These are phyloP conservation scores for Ophraella communa DNA, from an alignment of 2,888 invertebrate species.

Conservation along the genomic window DNA sequence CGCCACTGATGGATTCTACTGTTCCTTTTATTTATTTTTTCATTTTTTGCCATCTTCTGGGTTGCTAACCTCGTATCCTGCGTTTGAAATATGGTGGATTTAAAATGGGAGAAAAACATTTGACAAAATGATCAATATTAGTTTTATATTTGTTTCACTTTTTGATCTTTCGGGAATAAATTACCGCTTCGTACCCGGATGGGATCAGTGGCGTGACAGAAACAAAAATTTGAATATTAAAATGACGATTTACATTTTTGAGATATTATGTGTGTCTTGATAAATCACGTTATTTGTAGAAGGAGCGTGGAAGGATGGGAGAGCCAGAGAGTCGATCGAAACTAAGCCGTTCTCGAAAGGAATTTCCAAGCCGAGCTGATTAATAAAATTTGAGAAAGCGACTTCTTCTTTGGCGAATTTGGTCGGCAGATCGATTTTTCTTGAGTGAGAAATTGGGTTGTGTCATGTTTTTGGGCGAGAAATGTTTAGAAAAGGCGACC, in stretches of 20 bases:
- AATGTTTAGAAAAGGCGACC: conserved; percentile 42
- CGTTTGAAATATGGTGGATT: conserved; percentile 25
- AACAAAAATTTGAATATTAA: too few relatives aligned
- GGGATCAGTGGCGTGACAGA: background rate
- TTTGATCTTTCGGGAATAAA: background rate
- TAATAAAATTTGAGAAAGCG: conserved; percentile 24
- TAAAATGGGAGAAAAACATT: conserved; percentile 16
- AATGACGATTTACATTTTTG: background rate
- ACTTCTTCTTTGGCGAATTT: conserved; percentile 17
- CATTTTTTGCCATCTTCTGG: background rate
- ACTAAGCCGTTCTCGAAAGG: conserved; percentile 7
- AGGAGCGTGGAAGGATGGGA: background rate
- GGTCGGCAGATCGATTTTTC: conserved; percentile 38
- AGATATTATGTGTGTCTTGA: too few relatives aligned
- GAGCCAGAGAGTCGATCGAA: conserved; percentile 9
- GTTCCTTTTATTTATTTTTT: background rate
- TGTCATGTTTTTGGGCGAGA: conserved; percentile 45
- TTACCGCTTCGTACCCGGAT: too few relatives aligned
- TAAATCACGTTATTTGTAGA: background rate
- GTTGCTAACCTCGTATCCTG: conserved; percentile 1
- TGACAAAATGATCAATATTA: conserved; percentile 27
- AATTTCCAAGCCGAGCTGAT: conserved; percentile 12
- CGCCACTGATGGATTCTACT: background rate
- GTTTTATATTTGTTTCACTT: conserved; percentile 5
- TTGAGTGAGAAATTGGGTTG: conserved; percentile 45